Base-by-base conservation (phyloP, 2,888 invertebrate genomes). In the Tetramorium bicarinatum region DNA sequence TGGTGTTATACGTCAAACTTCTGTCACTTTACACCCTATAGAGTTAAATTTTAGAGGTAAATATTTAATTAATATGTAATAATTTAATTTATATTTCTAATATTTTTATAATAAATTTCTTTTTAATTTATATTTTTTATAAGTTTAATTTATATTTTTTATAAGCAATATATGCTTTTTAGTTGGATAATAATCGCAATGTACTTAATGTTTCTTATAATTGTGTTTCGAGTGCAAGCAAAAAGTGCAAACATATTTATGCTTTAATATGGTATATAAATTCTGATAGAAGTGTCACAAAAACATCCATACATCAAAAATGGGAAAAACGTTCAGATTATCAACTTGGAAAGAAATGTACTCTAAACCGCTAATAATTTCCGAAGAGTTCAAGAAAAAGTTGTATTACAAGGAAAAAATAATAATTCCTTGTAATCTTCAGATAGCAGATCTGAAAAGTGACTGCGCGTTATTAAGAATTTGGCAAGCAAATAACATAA, bases 381-480 rank as follows among this genome's bases (percentile, higher is more conserved):
- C 56, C 13, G 11, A 25, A 56, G 56, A 25, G 21, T 56, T 56
- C 3, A 56, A 56, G 25, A 25, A 25, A 25, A 25, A 25, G 25
- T 25, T 25, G 25, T 25, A 25, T 25, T 25, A 1, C 1, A 9
- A 21, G 4, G 11, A 56, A 9, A 56, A 56, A 25, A 4, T 13
- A 56, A 56, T 56, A 56, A 56, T 25, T 56, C 56, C 56, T 56
- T 56, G 21, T 21, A 56, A 56, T 56, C 21, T 56, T 56, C 56
- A 56, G 21, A 25, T 56, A n/a, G n/a, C n/a, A n/a, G n/a, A n/a
- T n/a, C 25, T 25, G 25, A 25, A 25, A 25, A 25, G 25, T 25
- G 25, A 25, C 25, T 25, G 25, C 25, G 25, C 1, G 1, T 25
- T 25, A 25, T 25, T 25, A 25, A 25, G 25, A 25, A 25, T 25